These are phyloP conservation scores for Euura saliciscinereae DNA, from an alignment of 1,140 invertebrate genomes.

Conservation along the genomic window DNA sequence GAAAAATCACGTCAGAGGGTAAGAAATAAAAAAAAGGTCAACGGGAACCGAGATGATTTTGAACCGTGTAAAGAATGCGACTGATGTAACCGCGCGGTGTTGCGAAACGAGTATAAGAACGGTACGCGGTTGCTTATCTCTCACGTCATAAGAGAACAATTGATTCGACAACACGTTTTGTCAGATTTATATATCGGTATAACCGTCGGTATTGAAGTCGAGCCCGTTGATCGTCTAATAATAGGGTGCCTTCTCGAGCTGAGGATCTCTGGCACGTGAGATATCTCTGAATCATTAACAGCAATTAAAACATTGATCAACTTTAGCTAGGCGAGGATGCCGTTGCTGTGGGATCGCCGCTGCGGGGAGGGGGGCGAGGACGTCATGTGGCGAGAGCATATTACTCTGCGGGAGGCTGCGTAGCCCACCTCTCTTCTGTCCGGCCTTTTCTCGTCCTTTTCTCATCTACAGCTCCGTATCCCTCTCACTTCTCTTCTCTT, in stretches of 20 bases:
- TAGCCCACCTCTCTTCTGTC: conserved; percentile 29
- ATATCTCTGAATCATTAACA: conserved; percentile 44
- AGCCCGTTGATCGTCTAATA: neutral
- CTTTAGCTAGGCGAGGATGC: conserved; percentile 21
- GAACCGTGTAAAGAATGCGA: no score
- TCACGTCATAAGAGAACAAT: neutral
- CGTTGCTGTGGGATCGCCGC: conserved; percentile 19
- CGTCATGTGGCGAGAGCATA: conserved; percentile 50
- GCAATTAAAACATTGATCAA: conserved; percentile 48
- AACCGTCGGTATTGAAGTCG: no score
- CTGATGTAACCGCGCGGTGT: no score
- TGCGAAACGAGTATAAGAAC: no score
- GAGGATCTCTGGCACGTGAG: conserved; percentile 21
- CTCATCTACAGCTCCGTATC: conserved; percentile 12
- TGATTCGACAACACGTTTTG: neutral
- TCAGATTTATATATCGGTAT: no score
- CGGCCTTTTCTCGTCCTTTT: conserved; percentile 1
- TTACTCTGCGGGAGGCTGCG: conserved; percentile 47
- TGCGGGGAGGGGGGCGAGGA: conserved; percentile 29
- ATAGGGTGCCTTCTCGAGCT: neutral
- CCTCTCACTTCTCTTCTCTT: conserved; percentile 10
- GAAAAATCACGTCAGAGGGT: no score
- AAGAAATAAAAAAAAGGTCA: no score
- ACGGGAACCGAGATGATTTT: no score
- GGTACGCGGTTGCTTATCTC: neutral